Percentiles rank a stretch among this genome's conserved stretches.
Evolutionary conservation across 2,888 invertebrate genomes (phyloP).

Genomic region (Acholoe squamosa): DNA sequence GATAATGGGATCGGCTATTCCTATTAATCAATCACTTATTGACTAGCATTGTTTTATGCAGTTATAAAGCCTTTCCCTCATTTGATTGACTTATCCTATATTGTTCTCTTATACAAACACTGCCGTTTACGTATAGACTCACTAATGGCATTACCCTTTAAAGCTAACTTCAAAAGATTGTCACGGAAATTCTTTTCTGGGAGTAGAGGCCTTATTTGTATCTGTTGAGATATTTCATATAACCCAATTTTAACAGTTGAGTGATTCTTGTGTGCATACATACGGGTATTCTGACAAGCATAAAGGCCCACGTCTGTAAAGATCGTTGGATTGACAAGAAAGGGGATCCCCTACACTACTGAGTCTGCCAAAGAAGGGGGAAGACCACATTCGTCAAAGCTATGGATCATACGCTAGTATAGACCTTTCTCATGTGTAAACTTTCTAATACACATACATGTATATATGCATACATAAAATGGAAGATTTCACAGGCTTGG

Average conservation of each 20-base stretch:
- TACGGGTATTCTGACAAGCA: not conserved
- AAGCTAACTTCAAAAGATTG: not conserved
- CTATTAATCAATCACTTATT: too few relatives aligned
- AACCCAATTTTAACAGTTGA: too few relatives aligned
- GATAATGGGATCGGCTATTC: too few relatives aligned
- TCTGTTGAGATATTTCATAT: not conserved
- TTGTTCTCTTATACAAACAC: not conserved
- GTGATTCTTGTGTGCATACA: too few relatives aligned
- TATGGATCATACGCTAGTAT: too few relatives aligned
- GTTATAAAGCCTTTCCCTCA: not conserved
- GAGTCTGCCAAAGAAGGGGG: too few relatives aligned
- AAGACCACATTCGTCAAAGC: too few relatives aligned
- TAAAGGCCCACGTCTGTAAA: not conserved
- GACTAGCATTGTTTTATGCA: too few relatives aligned
- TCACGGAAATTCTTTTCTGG: not conserved
- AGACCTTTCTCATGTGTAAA: too few relatives aligned
- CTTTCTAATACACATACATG: not conserved
- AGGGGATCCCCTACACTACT: not conserved
- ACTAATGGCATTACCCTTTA: not conserved
- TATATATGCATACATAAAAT: not conserved
- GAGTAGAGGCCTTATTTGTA: not conserved
- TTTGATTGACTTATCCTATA: not conserved
- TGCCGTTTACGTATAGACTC: not conserved
- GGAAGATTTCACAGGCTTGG: not conserved
- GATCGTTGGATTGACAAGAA: slow-evolving; percentile 5